Evolutionary conservation across 2,113 vertebrate genomes (phyloP), one percentile per base, ranked within the genome.

Genomic region (Catagonus wagneri): DNA sequence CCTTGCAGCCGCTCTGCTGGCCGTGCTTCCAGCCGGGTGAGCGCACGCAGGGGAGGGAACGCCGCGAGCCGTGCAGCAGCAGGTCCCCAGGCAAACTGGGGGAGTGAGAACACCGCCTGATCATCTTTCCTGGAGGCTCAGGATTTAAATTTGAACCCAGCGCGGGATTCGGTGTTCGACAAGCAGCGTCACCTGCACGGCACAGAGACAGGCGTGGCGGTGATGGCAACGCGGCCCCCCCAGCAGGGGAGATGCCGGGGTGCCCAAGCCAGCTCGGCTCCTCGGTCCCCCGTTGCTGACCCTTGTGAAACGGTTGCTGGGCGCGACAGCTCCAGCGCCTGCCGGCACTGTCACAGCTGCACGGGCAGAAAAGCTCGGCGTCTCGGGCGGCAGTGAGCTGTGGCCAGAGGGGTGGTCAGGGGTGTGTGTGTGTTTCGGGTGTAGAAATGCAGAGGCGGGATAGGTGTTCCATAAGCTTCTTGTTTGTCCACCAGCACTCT

Each of bases 1-100:
- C 25, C 10, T 50, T 22, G 50, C 79, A 6, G 78, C 16, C 63
- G 4, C n/a, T 4, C 19, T 1, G 1, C 29, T 1, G 5, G 54
- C 60, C 0, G 2, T 44, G 2, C 12, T 3, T 44, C 27, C 12
- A 8, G n/a, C 7, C 16, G 16, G 39, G 61, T 15, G 29, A 6
- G 11, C 54, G 2, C 12, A 15, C 2, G 32, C 36, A 8, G 61
- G 78, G 15, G 17, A 56, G 25, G 15, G 17, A 56, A 20, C 2
- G 0, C 44, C 7, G 20, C 8, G 1, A 23, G 10, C 50, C 13
- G 0, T 2, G 13, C 23, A 9, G 4, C 16, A 44, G 56, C 54
- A 4, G 23, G 19, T 36, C 71, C 23, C 54, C 16, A 36, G 65
- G 36, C 65, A 44, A 6, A n/a, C 44, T 0, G 17, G 19, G 17